Percentiles rank a stretch among this genome's conserved stretches.
phyloP scores from a whole-genome alignment of 1,140 invertebrate species.

The Drosophila bipectinata region DNA sequence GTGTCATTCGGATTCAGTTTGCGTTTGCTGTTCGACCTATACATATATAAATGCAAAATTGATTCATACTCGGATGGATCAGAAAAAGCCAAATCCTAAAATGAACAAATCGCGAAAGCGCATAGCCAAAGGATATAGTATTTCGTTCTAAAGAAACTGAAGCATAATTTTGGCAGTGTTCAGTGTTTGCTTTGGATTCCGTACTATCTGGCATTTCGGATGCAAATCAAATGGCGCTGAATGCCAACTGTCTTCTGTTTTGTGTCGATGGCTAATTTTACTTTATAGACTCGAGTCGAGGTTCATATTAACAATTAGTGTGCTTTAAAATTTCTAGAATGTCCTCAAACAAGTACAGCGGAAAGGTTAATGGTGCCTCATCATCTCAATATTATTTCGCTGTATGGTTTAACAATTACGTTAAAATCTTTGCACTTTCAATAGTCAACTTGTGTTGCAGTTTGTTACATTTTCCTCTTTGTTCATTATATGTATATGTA shows the following conservation, averaged over 20 bases:
- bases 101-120: constrained; percentile 28
- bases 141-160: constrained; percentile 10
- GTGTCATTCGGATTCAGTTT: constrained; percentile 26
- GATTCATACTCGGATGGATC: constrained; percentile 48
- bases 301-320: constrained; percentile 64
- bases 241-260: constrained; percentile 33
- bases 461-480: constrained; percentile 47
- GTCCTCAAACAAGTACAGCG: constrained; percentile 75
- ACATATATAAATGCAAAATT: constrained; percentile 69
- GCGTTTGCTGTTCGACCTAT: constrained; percentile 44
- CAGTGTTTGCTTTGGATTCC: constrained; percentile 22
- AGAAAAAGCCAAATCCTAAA: constrained; percentile 32
- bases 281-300: constrained; percentile 4
- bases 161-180: constrained; percentile 69
- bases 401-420: constrained; percentile 82
- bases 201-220: constrained; percentile 3
- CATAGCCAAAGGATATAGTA: constrained; percentile 28
- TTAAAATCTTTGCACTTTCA: constrained; percentile 81
- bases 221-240: constrained; percentile 6
- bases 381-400: constrained; percentile 61
- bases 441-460: constrained; percentile 79
- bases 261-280: constrained; percentile 12
- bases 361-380: constrained; percentile 39
- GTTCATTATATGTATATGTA: constrained; percentile 49
- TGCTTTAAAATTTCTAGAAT: constrained; percentile 73